phyloP scores from a whole-genome alignment of 1,140 invertebrate species.

The Papilio aristodemus region DNA sequence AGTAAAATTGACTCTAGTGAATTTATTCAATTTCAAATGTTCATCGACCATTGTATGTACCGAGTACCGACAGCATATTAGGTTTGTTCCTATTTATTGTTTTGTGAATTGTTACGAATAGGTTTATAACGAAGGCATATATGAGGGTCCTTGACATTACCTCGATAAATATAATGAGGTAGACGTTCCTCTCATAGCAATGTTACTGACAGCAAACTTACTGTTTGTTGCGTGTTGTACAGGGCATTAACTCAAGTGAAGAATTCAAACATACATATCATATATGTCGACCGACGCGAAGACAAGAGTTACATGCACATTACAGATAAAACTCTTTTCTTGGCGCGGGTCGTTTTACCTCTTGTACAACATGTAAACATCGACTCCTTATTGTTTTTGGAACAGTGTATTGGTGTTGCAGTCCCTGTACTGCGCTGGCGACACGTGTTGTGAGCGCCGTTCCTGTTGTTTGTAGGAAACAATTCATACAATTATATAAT shows the following conservation, averaged over 20 bases:
- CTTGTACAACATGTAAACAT: too few relatives aligned
- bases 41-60: too few relatives aligned
- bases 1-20: slow-evolving; percentile 15
- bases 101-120: background rate
- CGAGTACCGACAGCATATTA: background rate
- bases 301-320: too few relatives aligned
- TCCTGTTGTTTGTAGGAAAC: background rate
- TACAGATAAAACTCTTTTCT: too few relatives aligned
- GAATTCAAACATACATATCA: background rate
- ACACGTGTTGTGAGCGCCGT: too few relatives aligned
- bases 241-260: too few relatives aligned
- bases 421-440: too few relatives aligned
- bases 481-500: slow-evolving; percentile 10
- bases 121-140: background rate
- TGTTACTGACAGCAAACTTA: background rate
- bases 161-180: too few relatives aligned
- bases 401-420: too few relatives aligned
- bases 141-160: background rate
- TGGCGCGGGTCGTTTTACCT: too few relatives aligned
- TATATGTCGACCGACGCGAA: too few relatives aligned
- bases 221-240: background rate
- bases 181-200: background rate
- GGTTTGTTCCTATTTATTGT: slow-evolving; percentile 10
- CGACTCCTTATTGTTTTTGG: too few relatives aligned
- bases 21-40: background rate